Evolutionary conservation across 2,888 invertebrate species (phyloP), one percentile per base, ranked within the genome.

Genomic region (Pheosia tremula): DNA sequence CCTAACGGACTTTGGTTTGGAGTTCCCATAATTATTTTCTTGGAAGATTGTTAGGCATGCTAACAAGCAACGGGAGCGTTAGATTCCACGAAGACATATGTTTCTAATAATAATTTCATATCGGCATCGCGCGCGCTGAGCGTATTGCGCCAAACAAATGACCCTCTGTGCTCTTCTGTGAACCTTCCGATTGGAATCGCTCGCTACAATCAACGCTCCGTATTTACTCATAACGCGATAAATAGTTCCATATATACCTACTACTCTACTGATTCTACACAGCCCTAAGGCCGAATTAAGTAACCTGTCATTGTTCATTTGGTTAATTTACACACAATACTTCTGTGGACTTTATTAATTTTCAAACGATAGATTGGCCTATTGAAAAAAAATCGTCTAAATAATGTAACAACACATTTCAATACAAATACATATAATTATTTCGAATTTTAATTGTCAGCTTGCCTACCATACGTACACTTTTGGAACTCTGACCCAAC

Each of bases 31-130:
- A 45, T 47, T 47, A 37, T 36, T n/a, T 57, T 57, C 53, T 55
- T 49, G 24, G 37, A n/a, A 58, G 13, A 62, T 57, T 60, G 60
- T 54, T 13, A 64, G 56, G 53, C 55, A 38, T 58, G 57, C 69
- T 64, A 64, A 69, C 67, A 63, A 71, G 24, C 24, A 24, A 24
- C 24, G 24, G 58, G 60, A 57, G 49, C 63, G 60, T 61, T 57
- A 64, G 74, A 63, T 74, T 74, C 67, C 52, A 64, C 64, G 68
- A 72, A 76, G 71, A 82, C 93, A 93, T 89, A 80, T 93, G 93
- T 81, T 88, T 86, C 80, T 75, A 79, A 91, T 93, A 87, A 90
- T 93, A 93, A 84, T 89, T 91, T 87, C 86, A 91, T 91, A 90
- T 88, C 84, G 77, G 81, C 81, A 72, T 74, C 77, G 79, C 75